Conservation (phyloP, 2,797 vertebrate genomes). For the Xerus rutilus region DNA sequence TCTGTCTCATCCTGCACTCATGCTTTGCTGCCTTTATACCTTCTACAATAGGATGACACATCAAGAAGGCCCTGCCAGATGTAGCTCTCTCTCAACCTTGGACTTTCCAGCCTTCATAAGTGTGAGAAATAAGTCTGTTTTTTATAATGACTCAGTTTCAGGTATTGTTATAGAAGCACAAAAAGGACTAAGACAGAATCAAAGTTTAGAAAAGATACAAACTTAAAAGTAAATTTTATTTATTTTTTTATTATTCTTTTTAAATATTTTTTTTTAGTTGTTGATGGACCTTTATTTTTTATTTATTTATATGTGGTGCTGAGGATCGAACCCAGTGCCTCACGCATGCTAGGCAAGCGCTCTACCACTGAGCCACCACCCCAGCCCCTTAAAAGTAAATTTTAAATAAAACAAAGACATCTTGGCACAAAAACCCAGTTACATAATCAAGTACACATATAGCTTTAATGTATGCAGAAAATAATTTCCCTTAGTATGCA, state of each 20-base stretch:
- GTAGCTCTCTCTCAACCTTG: neutral
- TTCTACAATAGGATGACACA: neutral
- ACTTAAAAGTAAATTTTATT: conserved; percentile 39
- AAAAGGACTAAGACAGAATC: neutral
- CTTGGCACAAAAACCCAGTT: conserved; percentile 2
- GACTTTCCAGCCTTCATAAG: neutral
- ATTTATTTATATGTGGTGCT: too few species aligned
- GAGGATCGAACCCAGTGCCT: too few species aligned
- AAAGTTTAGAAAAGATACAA: neutral
- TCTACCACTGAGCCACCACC: too few species aligned
- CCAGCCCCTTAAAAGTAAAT: conserved; percentile 6
- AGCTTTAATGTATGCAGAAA: conserved; percentile 63
- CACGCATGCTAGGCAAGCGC: too few species aligned
- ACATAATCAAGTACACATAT: neutral
- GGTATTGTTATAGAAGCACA: neutral
- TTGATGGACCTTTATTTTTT: too few species aligned
- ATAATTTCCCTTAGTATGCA: conserved; percentile 71
- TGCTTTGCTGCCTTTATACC: neutral
- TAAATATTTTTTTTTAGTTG: too few species aligned
- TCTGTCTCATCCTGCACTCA: neutral
- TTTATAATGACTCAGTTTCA: neutral
- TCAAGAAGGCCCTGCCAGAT: neutral
- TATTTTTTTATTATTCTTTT: too few species aligned
- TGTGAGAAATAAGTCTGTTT: neutral
- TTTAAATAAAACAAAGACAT: conserved; percentile 31